Base-by-base conservation (phyloP, 2,113 vertebrate genomes). In the Cebidichthys violaceus region DNA sequence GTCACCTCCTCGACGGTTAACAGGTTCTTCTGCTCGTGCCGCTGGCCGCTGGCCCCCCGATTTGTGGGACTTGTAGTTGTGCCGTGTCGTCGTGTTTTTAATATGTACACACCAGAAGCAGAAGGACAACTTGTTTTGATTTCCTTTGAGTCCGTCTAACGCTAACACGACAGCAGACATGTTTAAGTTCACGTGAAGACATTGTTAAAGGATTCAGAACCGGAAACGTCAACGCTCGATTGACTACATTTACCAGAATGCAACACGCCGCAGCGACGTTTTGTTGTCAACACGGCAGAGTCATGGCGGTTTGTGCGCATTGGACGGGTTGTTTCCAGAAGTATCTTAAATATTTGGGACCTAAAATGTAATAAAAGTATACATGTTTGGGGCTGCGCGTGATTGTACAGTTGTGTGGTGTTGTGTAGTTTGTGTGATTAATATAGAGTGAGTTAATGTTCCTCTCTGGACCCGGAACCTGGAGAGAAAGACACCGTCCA, bases 1-100 rank as follows among this genome's bases (percentile, higher is more conserved):
- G 97, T 98, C 75, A 99, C 97, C 92, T 99, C 98, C 86, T 99
- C 97, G 81, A 99, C 97, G 20, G 95, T 96, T 75, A 97, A 84
- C 79, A 99, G 97, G 92, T 96, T 96, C 74, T 95, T 96, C 95
- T 98, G 97, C 69, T 99, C 98, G 89, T 99, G 97, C 61, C 98
- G 96, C 85, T 97, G 98, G 24, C 98, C 98, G 83, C 98, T 3
- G 59, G 57, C 77, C 77, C 6, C 4, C 13, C 4, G 8, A 13
- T 4, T 27, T 15, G 0, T 90, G 94, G 95, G 83, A 89, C 1
- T 88, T 94, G 95, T 92, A 91, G 94, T 94, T 76, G 9, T 2
- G 0, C 0, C 7, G 2, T 9, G 47, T 0, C 0, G 2, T 1
- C 22, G n/a, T 17, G 47, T 45, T 15, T 9, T 1, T 0, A 18